These are phyloP conservation scores for Oscarella lobularis DNA, from an alignment of 37 sponge, comb jelly and placozoan genomes.

Conservation along the genomic window DNA sequence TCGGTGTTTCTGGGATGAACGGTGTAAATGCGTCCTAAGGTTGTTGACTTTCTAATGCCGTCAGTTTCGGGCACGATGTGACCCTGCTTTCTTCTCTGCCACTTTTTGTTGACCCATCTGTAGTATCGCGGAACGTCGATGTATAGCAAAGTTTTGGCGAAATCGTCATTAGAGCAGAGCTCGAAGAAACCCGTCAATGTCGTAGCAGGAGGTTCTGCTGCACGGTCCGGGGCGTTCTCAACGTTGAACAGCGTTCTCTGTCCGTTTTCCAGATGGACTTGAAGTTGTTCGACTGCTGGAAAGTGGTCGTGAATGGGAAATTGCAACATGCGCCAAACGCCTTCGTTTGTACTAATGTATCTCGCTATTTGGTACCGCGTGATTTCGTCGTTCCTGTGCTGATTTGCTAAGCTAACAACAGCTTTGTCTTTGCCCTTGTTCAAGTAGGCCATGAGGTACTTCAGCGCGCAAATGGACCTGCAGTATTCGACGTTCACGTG, in stretches of 20 bases:
- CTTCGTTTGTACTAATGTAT: too few species aligned
- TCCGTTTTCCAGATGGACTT: too few species aligned
- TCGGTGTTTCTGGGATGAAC: constrained; percentile 18
- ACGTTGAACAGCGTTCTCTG: neutral
- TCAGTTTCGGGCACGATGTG: neutral
- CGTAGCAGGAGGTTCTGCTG: neutral
- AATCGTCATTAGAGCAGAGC: constrained; percentile 17
- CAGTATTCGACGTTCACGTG: neutral
- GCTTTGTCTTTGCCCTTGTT: too few species aligned
- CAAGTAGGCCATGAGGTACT: too few species aligned
- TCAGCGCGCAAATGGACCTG: neutral
- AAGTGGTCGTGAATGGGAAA: too few species aligned
- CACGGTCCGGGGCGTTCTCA: neutral
- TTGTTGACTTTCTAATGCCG: constrained; percentile 9
- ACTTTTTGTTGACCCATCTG: constrained; percentile 18
- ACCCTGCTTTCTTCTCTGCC: constrained; percentile 23
- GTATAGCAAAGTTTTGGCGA: constrained; percentile 18
- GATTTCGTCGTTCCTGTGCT: too few species aligned
- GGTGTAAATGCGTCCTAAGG: constrained; percentile 20
- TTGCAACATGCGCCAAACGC: too few species aligned
- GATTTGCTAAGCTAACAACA: too few species aligned
- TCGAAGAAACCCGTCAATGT: constrained; percentile 25
- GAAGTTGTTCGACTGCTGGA: too few species aligned
- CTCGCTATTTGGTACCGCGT: too few species aligned
- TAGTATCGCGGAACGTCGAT: constrained; percentile 13